A percentile compares a stretch with the other conserved stretches of the same genome.
phyloP scores from a whole-genome alignment of 1,140 invertebrate genomes.

The Habropoda laboriosa region DNA sequence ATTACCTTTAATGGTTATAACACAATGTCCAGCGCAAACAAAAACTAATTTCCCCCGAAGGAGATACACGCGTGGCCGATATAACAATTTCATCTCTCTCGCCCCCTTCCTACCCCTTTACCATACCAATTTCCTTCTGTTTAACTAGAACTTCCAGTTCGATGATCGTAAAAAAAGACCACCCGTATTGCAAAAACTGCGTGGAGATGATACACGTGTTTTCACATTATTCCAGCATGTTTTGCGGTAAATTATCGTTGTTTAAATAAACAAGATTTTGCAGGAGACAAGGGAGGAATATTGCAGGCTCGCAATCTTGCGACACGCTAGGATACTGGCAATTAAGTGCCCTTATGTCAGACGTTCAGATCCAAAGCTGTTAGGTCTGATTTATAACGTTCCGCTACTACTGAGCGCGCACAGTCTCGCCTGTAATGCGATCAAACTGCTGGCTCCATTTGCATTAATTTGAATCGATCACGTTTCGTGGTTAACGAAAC shows the following conservation, averaged over 20 bases:
- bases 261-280: neutral
- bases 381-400: conserved; percentile 49
- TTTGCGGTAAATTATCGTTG: neutral
- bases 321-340: conserved; percentile 20
- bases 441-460: conserved; percentile 38
- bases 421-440: neutral
- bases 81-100: conserved; percentile 15
- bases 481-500: neutral
- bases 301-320: conserved; percentile 8
- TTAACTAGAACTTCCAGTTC: neutral
- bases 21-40: neutral
- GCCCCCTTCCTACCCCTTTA: too few relatives aligned
- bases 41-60: conserved; percentile 1
- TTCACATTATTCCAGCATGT: neutral
- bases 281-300: neutral
- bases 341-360: conserved; percentile 42
- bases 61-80: conserved; percentile 10
- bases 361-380: conserved; percentile 20
- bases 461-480: conserved; percentile 45
- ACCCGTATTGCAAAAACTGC: neutral
- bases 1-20: conserved; percentile 25
- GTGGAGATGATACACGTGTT: neutral
- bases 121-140: neutral
- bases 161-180: neutral
- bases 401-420: conserved; percentile 6